These are phyloP conservation scores for Rhinella marina DNA, from an alignment of 2,797 vertebrate species.

Conservation along the genomic window DNA sequence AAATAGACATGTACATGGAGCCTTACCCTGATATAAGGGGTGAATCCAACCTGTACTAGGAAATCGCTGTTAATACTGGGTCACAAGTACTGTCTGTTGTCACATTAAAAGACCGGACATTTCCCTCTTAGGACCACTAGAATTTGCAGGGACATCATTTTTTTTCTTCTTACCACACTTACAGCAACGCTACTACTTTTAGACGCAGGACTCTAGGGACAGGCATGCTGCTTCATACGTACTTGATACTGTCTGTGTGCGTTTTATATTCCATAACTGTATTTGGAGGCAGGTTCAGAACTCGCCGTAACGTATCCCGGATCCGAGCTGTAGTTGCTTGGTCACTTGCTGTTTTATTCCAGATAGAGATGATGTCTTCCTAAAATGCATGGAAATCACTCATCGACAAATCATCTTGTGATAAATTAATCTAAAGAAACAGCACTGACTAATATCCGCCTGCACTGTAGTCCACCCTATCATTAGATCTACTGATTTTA, in stretches of 20 bases:
- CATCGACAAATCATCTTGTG: neutral
- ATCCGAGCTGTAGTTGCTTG: conserved; percentile 83
- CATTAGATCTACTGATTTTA: neutral
- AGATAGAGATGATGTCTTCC: conserved; percentile 85
- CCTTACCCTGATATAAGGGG: no score
- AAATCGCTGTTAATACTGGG: no score
- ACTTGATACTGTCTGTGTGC: conserved; percentile 86
- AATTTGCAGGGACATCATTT: neutral
- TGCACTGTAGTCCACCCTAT: neutral
- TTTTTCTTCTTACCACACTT: neutral
- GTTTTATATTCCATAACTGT: conserved; percentile 87
- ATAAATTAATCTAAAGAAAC: neutral
- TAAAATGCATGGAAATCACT: conserved; percentile 57
- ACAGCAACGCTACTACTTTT: neutral
- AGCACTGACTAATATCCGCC: neutral
- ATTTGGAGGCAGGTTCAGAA: conserved; percentile 85
- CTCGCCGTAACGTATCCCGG: conserved; percentile 79
- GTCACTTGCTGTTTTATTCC: conserved; percentile 85
- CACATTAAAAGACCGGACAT: neutral
- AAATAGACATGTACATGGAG: no score
- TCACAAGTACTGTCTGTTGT: neutral
- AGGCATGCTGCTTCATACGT: conserved; percentile 65
- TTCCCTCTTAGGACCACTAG: neutral
- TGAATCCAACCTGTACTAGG: no score
- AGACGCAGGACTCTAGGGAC: neutral